Percentiles rank a stretch among this genome's conserved stretches.
Conservation (phyloP, 2,797 vertebrate species). For the Muscicapa striata region DNA sequence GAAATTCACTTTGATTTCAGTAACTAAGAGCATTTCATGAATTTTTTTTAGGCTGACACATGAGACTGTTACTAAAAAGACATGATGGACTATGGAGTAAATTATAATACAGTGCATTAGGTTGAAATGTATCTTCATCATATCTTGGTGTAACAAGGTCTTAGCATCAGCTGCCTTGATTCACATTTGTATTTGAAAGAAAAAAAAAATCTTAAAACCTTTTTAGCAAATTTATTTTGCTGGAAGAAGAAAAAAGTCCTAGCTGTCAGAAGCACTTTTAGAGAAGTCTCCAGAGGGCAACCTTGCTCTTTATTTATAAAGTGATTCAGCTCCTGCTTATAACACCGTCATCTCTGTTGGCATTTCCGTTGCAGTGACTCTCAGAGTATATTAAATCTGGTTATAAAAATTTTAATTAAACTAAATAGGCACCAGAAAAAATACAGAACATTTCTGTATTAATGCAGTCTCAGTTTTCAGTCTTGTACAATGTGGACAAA, state of each 20-base stretch:
- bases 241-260: neutral
- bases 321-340: neutral
- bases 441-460: neutral
- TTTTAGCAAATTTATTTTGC: neutral
- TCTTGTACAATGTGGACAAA: neutral
- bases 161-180: neutral
- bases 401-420: neutral
- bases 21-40: neutral
- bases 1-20: neutral
- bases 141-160: accelerated
- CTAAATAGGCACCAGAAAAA: neutral
- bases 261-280: neutral
- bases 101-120: neutral
- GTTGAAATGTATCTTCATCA: neutral
- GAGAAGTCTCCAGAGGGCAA: constrained; percentile 59
- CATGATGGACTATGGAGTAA: neutral
- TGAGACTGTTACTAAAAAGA: neutral
- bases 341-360: neutral
- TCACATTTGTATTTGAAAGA: accelerated
- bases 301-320: constrained; percentile 38
- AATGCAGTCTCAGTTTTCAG: neutral
- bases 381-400: neutral
- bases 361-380: neutral
- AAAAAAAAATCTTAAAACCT: neutral
- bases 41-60: neutral